Percentiles rank a stretch among this genome's conserved stretches.
These are phyloP conservation scores for Myiotriccus ornatus DNA, from an alignment of 2,797 vertebrate genomes.

Conservation along the genomic window DNA sequence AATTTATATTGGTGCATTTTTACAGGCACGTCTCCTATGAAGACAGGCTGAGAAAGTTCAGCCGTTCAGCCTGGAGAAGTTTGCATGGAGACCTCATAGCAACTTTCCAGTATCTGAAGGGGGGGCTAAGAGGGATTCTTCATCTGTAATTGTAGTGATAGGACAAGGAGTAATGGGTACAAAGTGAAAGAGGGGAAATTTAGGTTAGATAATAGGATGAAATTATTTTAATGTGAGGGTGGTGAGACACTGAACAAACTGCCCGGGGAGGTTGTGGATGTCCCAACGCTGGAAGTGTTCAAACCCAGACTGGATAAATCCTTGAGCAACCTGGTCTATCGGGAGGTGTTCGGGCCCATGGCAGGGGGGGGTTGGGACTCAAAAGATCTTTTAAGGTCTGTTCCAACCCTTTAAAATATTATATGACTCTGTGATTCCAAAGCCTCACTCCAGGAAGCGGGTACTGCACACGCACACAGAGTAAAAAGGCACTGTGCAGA, in stretches of 20 bases:
- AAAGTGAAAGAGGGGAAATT: not conserved
- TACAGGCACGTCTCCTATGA: not conserved
- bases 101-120: not conserved
- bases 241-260: not conserved
- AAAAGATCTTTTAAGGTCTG: too few species aligned
- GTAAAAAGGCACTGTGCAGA: not conserved
- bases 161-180: not conserved
- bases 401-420: not conserved
- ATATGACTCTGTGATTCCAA: not conserved
- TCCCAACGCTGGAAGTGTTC: not conserved
- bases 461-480: accelerated
- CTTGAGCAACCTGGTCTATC: not conserved
- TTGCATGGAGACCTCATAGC: not conserved
- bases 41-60: not conserved
- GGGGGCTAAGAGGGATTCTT: not conserved
- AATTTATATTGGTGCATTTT: not conserved
- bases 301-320: not conserved
- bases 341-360: accelerated
- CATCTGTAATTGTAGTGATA: not conserved
- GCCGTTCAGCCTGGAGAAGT: not conserved
- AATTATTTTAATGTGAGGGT: not conserved
- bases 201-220: not conserved
- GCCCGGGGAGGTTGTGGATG: not conserved
- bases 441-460: not conserved
- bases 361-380: not conserved